A percentile compares a stretch with the other conserved stretches of the same genome.
phyloP scores from a whole-genome alignment of 2,797 vertebrate species.

The Poecilia picta region DNA sequence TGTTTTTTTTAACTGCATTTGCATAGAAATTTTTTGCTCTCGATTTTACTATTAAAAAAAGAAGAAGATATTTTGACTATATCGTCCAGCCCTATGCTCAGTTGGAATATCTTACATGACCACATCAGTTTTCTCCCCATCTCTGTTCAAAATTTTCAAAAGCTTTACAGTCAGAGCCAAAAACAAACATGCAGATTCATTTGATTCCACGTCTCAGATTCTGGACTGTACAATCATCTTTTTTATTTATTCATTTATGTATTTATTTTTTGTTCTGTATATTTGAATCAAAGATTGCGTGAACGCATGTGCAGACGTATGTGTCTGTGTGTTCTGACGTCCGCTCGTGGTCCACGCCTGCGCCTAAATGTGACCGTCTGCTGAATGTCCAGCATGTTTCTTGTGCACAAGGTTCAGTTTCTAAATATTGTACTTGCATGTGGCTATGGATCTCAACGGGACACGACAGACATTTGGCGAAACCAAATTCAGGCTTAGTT shows the following conservation, averaged over 20 bases:
- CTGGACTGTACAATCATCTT: conserved; percentile 59
- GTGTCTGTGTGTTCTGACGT: conserved; percentile 24
- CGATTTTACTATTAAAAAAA: neutral
- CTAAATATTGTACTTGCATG: conserved; percentile 78
- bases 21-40: neutral
- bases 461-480: conserved; percentile 54
- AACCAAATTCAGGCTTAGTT: conserved; percentile 41
- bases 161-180: conserved; percentile 57
- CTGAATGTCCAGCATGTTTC: conserved; percentile 79
- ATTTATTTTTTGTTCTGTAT: conserved; percentile 39
- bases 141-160: conserved; percentile 35
- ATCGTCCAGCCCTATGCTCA: neutral
- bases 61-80: neutral
- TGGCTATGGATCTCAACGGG: conserved; percentile 63
- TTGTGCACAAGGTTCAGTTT: conserved; percentile 63
- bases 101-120: conserved; percentile 16
- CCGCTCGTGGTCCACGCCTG: conserved; percentile 49
- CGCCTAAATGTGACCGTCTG: conserved; percentile 70
- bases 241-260: neutral
- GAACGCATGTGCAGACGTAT: conserved; percentile 40
- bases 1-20: neutral
- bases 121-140: conserved; percentile 4
- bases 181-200: conserved; percentile 42
- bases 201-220: conserved; percentile 38
- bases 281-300: conserved; percentile 27